These are phyloP conservation scores for Ispidina lecontei DNA, from an alignment of 2,797 vertebrate genomes.

Conservation along the genomic window DNA sequence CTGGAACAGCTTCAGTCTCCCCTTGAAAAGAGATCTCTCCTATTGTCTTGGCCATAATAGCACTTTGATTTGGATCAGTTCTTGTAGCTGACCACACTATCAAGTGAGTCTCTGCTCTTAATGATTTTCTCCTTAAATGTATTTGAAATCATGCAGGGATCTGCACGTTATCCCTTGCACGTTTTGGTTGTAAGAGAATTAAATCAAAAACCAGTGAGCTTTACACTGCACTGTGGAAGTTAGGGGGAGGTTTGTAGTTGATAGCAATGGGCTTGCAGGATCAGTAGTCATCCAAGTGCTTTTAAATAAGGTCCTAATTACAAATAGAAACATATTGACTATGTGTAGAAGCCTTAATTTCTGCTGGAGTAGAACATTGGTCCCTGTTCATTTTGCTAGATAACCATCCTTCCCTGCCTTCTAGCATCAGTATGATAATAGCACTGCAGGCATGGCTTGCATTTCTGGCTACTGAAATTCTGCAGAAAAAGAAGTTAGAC, in stretches of 20 bases:
- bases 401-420: neutral
- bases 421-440: neutral
- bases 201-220: neutral
- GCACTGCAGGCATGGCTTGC: neutral
- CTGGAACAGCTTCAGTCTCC: neutral
- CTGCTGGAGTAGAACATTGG: neutral
- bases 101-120: neutral
- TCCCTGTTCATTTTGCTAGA: neutral
- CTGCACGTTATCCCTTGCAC: neutral
- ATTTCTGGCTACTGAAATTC: neutral
- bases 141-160: neutral
- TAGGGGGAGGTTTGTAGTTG: neutral
- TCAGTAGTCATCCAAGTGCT: neutral
- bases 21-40: neutral
- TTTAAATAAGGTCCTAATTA: constrained; percentile 11
- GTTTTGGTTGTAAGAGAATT: neutral
- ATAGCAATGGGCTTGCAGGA: neutral
- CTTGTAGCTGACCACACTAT: neutral
- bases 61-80: neutral
- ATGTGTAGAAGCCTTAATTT: neutral
- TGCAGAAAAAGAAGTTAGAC: neutral
- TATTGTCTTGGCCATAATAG: neutral
- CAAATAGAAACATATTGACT: neutral
- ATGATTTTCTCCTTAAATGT: neutral
- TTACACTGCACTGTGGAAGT: neutral